A percentile compares a stretch with the other conserved stretches of the same genome.
phyloP scores from a whole-genome alignment of 2,888 invertebrate genomes.

The Brachycybe producta region DNA sequence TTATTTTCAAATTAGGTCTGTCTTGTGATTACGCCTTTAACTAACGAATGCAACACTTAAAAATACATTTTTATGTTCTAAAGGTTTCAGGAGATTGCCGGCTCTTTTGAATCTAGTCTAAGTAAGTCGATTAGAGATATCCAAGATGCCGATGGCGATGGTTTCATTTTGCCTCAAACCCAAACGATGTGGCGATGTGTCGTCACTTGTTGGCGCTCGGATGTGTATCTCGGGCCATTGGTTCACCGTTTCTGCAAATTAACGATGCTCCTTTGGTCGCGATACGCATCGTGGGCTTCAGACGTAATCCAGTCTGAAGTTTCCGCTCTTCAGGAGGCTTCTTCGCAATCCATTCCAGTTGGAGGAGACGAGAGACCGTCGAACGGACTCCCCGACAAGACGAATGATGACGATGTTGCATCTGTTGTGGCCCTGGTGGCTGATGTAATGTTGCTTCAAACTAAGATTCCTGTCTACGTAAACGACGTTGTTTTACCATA shows the following conservation, averaged over 20 bases:
- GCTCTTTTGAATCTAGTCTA: conserved; percentile 40
- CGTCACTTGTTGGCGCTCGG: conserved; percentile 57
- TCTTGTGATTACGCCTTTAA: too few relatives aligned
- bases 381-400: too few relatives aligned
- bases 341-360: too few relatives aligned
- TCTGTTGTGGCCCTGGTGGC: too few relatives aligned
- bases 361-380: too few relatives aligned
- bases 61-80: conserved; percentile 20
- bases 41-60: neutral
- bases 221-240: conserved; percentile 59
- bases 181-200: conserved; percentile 43
- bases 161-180: conserved; percentile 33
- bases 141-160: conserved; percentile 10
- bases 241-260: conserved; percentile 63
- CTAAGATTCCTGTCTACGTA: too few relatives aligned
- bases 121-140: conserved; percentile 6
- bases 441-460: too few relatives aligned
- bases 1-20: conserved; percentile 81
- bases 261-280: conserved; percentile 63
- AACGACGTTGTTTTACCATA: neutral
- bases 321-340: neutral
- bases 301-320: conserved; percentile 30
- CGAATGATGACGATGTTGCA: too few relatives aligned
- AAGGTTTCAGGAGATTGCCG: conserved; percentile 83
- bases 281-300: conserved; percentile 61